Percentiles rank a stretch among this genome's conserved stretches.
phyloP scores from a whole-genome alignment of 92 coral and sea anemone species.

The Heliopora coerulea region DNA sequence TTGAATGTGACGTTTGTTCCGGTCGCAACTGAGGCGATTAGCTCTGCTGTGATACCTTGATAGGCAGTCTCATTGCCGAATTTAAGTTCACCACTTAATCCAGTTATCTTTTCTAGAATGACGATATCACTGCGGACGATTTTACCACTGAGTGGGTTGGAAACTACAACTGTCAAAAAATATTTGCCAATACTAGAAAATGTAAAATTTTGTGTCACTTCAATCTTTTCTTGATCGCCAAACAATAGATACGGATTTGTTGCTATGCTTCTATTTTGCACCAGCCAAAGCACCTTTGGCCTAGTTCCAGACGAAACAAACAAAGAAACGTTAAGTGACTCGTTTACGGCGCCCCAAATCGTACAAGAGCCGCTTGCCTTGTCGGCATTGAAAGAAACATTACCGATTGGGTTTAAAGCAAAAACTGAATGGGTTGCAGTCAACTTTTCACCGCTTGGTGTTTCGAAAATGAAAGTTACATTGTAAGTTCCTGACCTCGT shows the following conservation, averaged over 20 bases:
- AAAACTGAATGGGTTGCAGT: not conserved
- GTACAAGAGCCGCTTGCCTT: slow-evolving; percentile 1
- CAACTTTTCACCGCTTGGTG: not conserved
- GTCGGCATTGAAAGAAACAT: slow-evolving; percentile 14
- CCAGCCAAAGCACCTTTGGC: not conserved
- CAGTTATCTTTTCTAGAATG: slow-evolving; percentile 54
- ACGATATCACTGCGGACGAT: slow-evolving; percentile 49
- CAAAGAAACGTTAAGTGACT: slow-evolving; percentile 19
- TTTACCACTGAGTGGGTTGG: slow-evolving; percentile 64
- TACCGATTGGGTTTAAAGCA: slow-evolving; percentile 13
- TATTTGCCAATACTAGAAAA: slow-evolving; percentile 52
- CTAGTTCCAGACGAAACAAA: not conserved
- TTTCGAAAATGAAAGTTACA: slow-evolving; percentile 12
- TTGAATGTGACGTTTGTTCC: slow-evolving; percentile 60
- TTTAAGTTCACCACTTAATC: slow-evolving; percentile 47
- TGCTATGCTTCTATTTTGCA: not conserved
- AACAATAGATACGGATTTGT: slow-evolving; percentile 1
- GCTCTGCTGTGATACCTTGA: slow-evolving; percentile 54
- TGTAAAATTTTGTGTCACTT: slow-evolving; percentile 52
- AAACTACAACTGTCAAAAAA: slow-evolving; percentile 58
- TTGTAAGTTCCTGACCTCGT: not conserved
- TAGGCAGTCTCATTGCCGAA: slow-evolving; percentile 44
- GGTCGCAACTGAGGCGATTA: slow-evolving; percentile 54
- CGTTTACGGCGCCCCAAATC: not conserved
- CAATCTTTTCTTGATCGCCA: slow-evolving; percentile 22